A percentile compares a stretch with the other conserved stretches of the same genome.
Conservation (phyloP, 1,140 invertebrate genomes). For the Caenorhabditis tropicalis region DNA sequence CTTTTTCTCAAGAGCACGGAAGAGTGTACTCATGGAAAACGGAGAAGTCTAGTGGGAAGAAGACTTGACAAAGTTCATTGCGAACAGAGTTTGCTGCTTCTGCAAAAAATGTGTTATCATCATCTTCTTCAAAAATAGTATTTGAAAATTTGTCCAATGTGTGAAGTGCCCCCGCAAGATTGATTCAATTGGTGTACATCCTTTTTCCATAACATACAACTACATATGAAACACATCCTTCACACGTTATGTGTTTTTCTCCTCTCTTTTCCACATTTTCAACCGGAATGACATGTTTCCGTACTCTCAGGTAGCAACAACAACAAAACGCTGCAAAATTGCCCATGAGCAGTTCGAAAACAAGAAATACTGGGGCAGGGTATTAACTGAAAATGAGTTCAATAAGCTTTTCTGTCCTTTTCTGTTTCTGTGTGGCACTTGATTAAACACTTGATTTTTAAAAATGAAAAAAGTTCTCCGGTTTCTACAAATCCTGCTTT, state of each 20-base stretch:
- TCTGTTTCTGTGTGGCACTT: too few relatives aligned
- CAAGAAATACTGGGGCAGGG: background rate
- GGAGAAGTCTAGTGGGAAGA: background rate
- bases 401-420: background rate
- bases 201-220: constrained; percentile 24
- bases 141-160: background rate
- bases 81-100: background rate
- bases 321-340: background rate
- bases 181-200: constrained; percentile 38
- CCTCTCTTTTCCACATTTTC: background rate
- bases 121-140: background rate
- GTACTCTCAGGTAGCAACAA: constrained; percentile 37
- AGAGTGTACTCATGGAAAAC: background rate
- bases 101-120: background rate
- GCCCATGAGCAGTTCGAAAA: background rate
- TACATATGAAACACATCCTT: constrained; percentile 10
- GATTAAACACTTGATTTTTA: background rate
- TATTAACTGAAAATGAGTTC: constrained; percentile 11
- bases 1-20: background rate
- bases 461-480: background rate
- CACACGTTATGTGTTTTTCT: constrained; percentile 16
- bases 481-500: background rate
- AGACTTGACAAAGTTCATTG: background rate
- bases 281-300: constrained; percentile 30
- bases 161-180: background rate